phyloP scores from a whole-genome alignment of 2,113 vertebrate genomes.

The Aspiorhynchus laticeps region DNA sequence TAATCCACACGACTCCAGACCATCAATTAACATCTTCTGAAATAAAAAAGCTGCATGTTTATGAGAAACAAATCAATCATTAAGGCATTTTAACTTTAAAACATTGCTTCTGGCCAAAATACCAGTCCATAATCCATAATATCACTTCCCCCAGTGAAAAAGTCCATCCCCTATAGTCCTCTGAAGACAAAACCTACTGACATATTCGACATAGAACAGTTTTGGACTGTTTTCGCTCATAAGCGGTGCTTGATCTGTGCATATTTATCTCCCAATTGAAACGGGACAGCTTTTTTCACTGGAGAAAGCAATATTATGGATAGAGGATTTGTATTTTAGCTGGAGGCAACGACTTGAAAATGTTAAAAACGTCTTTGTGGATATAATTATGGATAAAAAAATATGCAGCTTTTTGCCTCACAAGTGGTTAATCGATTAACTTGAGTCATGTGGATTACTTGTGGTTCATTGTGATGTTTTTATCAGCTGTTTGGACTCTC shows the following conservation, averaged over 20 bases:
- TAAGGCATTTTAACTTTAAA: neutral
- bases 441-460: neutral
- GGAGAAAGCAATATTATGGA: too few relatives aligned
- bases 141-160: neutral
- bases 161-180: neutral
- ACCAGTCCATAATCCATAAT: neutral
- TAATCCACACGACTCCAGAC: neutral
- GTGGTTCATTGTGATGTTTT: neutral
- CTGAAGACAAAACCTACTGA: neutral
- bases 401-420: too few relatives aligned
- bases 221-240: too few relatives aligned
- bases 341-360: neutral
- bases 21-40: neutral
- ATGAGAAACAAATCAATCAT: neutral
- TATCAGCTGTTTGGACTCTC: neutral
- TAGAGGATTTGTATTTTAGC: neutral
- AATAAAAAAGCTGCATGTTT: neutral
- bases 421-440: too few relatives aligned
- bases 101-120: neutral
- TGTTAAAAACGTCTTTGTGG: neutral
- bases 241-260: too few relatives aligned
- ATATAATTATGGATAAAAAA: neutral
- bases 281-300: too few relatives aligned
- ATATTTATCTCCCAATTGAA: too few relatives aligned
- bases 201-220: neutral